Conservation (phyloP, 2,888 invertebrate species). For the Matsumyia berberina region DNA sequence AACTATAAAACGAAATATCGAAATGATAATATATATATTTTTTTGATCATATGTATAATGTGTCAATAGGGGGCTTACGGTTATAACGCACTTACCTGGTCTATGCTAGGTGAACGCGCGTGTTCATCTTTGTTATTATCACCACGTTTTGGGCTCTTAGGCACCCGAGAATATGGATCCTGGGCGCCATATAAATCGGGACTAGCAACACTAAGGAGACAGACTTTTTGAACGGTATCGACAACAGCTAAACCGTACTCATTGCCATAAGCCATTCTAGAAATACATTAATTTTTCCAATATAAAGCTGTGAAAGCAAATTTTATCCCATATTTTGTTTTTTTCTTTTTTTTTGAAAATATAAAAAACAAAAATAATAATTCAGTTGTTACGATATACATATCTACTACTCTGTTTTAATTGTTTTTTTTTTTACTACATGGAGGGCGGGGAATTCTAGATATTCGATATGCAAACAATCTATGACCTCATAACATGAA, state of each 20-base stretch:
- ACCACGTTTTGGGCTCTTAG: slow-evolving; percentile 89
- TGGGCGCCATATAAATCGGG: slow-evolving; percentile 95
- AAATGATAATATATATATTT: slow-evolving; percentile 18
- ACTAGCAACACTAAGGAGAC: slow-evolving; percentile 94
- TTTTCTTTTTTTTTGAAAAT: slow-evolving; percentile 3
- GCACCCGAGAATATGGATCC: slow-evolving; percentile 93
- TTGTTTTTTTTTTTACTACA: slow-evolving; percentile 45
- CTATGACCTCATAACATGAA: slow-evolving; percentile 71
- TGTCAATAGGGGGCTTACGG: slow-evolving; percentile 50
- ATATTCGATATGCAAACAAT: slow-evolving; percentile 70
- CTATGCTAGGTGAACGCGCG: slow-evolving; percentile 93
- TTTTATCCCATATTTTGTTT: slow-evolving; percentile 47
- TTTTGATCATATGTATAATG: slow-evolving; percentile 46
- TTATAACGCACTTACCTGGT: slow-evolving; percentile 89
- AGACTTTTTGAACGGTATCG: slow-evolving; percentile 95
- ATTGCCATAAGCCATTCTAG: slow-evolving; percentile 98
- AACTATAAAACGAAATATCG: slow-evolving; percentile 4
- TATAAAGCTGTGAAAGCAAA: slow-evolving; percentile 74
- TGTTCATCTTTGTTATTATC: slow-evolving; percentile 86
- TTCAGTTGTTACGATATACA: slow-evolving; percentile 17
- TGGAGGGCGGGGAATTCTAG: slow-evolving; percentile 57
- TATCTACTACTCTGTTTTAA: slow-evolving; percentile 33
- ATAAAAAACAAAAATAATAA: slow-evolving; percentile 7
- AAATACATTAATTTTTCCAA: slow-evolving; percentile 79
- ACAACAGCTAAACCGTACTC: slow-evolving; percentile 97